phyloP scores from a whole-genome alignment of 2,888 invertebrate species.

The Drosophila paramelanica region DNA sequence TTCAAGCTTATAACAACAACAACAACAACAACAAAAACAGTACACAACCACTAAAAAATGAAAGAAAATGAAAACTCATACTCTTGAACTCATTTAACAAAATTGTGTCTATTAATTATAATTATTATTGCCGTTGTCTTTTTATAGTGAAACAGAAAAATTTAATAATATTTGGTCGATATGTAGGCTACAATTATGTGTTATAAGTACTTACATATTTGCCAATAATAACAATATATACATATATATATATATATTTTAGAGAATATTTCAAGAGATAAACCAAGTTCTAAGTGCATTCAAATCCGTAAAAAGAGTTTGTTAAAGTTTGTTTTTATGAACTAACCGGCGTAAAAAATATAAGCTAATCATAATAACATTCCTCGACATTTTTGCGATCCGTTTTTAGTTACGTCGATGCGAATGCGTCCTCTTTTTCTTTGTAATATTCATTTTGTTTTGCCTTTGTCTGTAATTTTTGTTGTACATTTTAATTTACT shows the following conservation, averaged over 20 bases:
- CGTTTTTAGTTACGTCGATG: slow-evolving; percentile 48
- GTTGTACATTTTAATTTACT: slow-evolving; percentile 45
- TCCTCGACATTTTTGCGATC: slow-evolving; percentile 77
- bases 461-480: slow-evolving; percentile 57
- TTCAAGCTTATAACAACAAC: slow-evolving; percentile 56
- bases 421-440: slow-evolving; percentile 26
- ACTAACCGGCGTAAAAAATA: slow-evolving; percentile 54
- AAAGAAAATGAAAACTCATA: slow-evolving; percentile 44
- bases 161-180: slow-evolving; percentile 46
- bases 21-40: slow-evolving; percentile 43
- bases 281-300: slow-evolving; percentile 59
- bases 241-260: slow-evolving; percentile 60
- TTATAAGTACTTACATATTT: slow-evolving; percentile 58
- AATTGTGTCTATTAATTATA: slow-evolving; percentile 69
- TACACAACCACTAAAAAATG: slow-evolving; percentile 50
- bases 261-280: slow-evolving; percentile 64
- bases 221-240: slow-evolving; percentile 62
- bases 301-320: slow-evolving; percentile 69
- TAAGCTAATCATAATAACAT: slow-evolving; percentile 79
- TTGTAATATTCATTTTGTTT: slow-evolving; percentile 46
- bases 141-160: slow-evolving; percentile 59
- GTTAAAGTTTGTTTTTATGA: slow-evolving; percentile 76
- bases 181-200: slow-evolving; percentile 57
- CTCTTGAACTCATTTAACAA: slow-evolving; percentile 53
- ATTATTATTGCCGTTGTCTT: slow-evolving; percentile 78